Base-by-base conservation (phyloP, 2,797 vertebrate genomes). In the Ataeniobius toweri region DNA sequence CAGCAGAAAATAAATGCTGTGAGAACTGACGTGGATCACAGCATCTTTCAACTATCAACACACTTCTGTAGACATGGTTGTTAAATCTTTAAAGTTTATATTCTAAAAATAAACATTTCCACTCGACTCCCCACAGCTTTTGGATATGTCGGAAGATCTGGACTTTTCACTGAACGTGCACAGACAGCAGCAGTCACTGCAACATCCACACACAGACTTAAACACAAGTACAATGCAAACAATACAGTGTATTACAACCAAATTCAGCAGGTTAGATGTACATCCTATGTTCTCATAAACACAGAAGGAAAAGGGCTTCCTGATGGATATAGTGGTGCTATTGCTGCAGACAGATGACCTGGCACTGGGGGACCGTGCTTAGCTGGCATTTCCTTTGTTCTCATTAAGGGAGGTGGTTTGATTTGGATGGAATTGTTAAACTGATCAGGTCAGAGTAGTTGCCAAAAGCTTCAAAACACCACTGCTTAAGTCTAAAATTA, bases 371-470 rank as follows among this genome's bases (percentile, higher is more conserved):
- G 58, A 80, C 78, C 76, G 71, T 88, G 88, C 92, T 91, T 89
- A 89, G 87, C 76, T 84, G 81, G 86, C 85, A 89, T 83, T 92
- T 92, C 73, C 74, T 87, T 92, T 91, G 88, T 91, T 85, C 82
- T 79, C 31, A 63, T 63, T 74, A 48, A 77, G 80, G 77, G 44
- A 69, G 77, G 70, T 63, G 79, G 83, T 79, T 86, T 71, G 39
- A 81, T 83, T 81, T 79, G 63, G 75, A 75, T 83, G n/a, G 78
- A 86, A 71, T 68, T 80, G n/a, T 50, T 65, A 79, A 36, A 63
- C 59, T 36, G 14, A 63, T 82, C 56, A 74, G 58, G 24, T 79
- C 81, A 48, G 59, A 80, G 10, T 7, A 31, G 39, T 0, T 69
- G 22, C 59, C 20, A 12, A 65, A 22, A 65, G 61, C 39, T 44